A percentile compares a stretch with the other conserved stretches of the same genome.
phyloP scores from a whole-genome alignment of 2,797 vertebrate genomes.

The Hoplostethus atlanticus region DNA sequence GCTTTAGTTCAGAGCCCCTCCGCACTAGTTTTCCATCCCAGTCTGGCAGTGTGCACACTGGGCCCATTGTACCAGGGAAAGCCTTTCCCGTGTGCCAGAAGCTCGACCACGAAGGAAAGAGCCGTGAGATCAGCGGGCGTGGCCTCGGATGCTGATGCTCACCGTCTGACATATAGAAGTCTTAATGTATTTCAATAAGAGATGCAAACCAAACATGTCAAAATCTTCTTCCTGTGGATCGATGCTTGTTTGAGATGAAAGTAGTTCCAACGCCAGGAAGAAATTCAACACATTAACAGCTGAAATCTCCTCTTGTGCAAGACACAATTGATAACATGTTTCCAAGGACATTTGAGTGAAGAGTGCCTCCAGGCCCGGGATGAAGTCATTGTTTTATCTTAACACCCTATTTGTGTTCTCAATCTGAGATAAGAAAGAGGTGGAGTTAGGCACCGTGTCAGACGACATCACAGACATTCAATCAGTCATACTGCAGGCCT shows the following conservation, averaged over 20 bases:
- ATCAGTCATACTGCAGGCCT: constrained; percentile 18
- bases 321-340: constrained; percentile 8
- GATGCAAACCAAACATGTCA: background rate
- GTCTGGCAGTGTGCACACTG: constrained; percentile 62
- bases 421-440: constrained; percentile 45
- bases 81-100: constrained; percentile 21
- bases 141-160: constrained; percentile 36
- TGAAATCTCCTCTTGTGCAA: background rate
- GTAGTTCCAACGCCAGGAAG: background rate
- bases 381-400: constrained; percentile 49
- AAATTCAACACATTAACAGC: background rate
- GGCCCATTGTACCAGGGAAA: constrained; percentile 53
- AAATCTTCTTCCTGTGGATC: no score
- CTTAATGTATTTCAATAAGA: background rate
- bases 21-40: constrained; percentile 63
- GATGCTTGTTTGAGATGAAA: no score
- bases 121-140: constrained; percentile 52
- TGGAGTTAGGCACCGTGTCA: constrained; percentile 18
- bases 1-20: constrained; percentile 41
- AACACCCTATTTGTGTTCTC: constrained; percentile 19
- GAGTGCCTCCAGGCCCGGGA: background rate
- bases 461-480: constrained; percentile 12
- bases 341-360: background rate
- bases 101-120: constrained; percentile 50
- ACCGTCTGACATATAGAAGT: background rate